Evolutionary conservation across 2,113 vertebrate species (phyloP).

Genomic region (Proteles cristata): DNA sequence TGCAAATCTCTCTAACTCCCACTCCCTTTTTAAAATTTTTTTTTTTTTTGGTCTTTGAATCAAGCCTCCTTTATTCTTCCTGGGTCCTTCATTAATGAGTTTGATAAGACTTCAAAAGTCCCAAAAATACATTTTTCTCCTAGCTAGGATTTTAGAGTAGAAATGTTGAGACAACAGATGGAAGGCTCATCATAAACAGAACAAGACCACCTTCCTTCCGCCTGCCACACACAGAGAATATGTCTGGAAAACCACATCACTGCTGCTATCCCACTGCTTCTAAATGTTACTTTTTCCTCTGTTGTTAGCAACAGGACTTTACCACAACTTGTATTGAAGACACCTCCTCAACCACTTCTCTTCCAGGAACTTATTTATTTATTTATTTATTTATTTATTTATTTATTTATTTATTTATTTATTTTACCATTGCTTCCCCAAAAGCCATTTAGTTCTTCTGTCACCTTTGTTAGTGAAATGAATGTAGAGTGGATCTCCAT

Average conservation of each 20-base stretch:
- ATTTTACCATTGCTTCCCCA: background rate
- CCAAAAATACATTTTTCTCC: background rate
- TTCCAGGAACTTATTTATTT: background rate
- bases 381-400: no score
- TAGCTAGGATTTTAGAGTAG: background rate
- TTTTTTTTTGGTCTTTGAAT: background rate
- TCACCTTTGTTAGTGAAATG: background rate
- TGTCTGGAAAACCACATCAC: accelerated
- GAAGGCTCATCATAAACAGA: background rate
- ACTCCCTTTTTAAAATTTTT: no score
- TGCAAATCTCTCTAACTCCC: background rate
- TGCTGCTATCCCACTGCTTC: background rate
- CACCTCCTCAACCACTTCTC: background rate
- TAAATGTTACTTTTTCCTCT: accelerated
- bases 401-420: no score
- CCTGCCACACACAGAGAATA: background rate
- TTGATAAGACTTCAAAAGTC: background rate
- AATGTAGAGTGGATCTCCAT: accelerated
- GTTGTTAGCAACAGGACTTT: background rate
- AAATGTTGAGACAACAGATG: background rate
- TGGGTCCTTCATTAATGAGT: background rate
- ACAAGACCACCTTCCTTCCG: background rate
- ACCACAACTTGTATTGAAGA: background rate
- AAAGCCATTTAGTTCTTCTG: background rate
- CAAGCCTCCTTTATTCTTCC: background rate